Evolutionary conservation across 2,797 vertebrate genomes (phyloP).

Genomic region (Onychomys torridus): DNA sequence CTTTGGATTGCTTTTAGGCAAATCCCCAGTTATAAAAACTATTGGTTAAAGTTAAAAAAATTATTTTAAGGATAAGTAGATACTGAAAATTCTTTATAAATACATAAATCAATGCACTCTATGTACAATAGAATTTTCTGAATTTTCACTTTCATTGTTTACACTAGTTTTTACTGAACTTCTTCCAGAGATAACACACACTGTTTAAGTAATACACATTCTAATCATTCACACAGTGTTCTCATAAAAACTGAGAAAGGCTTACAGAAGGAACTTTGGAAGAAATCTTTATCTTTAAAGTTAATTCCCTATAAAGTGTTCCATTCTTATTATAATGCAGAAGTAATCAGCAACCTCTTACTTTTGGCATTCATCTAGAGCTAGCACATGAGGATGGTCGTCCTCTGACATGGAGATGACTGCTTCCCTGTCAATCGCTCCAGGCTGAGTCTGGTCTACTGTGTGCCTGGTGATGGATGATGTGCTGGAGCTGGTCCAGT

Average conservation of each 20-base stretch:
- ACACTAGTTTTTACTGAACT: neutral
- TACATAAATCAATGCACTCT: neutral
- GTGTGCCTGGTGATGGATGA: conserved; percentile 96
- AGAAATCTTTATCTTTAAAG: neutral
- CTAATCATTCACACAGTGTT: neutral
- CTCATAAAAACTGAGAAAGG: neutral
- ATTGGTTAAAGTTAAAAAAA: neutral
- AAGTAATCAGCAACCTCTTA: conserved; percentile 83
- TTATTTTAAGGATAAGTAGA: neutral
- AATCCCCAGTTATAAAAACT: neutral
- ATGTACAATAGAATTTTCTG: neutral
- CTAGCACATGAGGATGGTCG: conserved; percentile 96
- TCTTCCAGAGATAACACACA: neutral
- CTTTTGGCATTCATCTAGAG: conserved; percentile 98
- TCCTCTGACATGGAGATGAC: conserved; percentile 97
- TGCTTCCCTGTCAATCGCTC: conserved; percentile 92
- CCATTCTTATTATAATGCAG: neutral
- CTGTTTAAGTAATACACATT: neutral
- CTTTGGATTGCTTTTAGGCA: neutral
- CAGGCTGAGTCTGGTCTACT: conserved; percentile 91
- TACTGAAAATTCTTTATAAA: neutral
- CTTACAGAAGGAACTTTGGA: neutral
- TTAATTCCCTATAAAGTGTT: neutral
- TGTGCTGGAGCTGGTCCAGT: conserved; percentile 98
- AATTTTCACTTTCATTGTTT: neutral